Conservation (phyloP, 2,888 invertebrate species). For the Dolichomitus sp. region DNA sequence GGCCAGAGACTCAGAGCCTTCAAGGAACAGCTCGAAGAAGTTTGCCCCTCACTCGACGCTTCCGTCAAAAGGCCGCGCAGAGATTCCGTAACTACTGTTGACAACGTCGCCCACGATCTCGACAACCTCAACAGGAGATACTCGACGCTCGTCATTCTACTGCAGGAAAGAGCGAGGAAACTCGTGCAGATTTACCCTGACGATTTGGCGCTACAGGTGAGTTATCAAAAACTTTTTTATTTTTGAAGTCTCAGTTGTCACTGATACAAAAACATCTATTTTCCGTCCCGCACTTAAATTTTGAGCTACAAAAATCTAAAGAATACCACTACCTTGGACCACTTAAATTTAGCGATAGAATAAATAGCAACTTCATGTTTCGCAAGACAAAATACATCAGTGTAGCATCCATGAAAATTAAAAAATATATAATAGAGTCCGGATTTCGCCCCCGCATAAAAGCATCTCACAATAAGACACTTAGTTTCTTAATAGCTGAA, state of each 20-base stretch:
- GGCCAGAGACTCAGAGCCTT: constrained; percentile 95
- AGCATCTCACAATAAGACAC: too few species aligned
- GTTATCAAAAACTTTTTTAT: constrained; percentile 78
- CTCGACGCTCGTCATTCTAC: constrained; percentile 90
- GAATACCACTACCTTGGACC: too few species aligned
- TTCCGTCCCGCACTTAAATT: too few species aligned
- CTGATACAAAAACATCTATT: too few species aligned
- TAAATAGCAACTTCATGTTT: too few species aligned
- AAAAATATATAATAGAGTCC: too few species aligned
- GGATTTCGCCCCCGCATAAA: too few species aligned
- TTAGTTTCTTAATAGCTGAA: too few species aligned
- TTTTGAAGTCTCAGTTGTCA: neutral
- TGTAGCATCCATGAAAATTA: too few species aligned
- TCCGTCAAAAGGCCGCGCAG: constrained; percentile 84
- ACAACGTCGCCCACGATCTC: constrained; percentile 92
- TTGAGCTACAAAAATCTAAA: too few species aligned
- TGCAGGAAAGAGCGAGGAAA: constrained; percentile 91
- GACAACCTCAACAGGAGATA: constrained; percentile 94
- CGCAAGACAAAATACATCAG: too few species aligned
- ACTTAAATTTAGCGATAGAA: too few species aligned
- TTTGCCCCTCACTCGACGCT: constrained; percentile 93
- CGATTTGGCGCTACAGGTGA: constrained; percentile 92
- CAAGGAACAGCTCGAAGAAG: constrained; percentile 94
- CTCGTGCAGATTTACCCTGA: constrained; percentile 91
- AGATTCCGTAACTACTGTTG: constrained; percentile 88